Evolutionary conservation across 2,113 vertebrate genomes (phyloP).

Genomic region (Burhinus oedicnemus): DNA sequence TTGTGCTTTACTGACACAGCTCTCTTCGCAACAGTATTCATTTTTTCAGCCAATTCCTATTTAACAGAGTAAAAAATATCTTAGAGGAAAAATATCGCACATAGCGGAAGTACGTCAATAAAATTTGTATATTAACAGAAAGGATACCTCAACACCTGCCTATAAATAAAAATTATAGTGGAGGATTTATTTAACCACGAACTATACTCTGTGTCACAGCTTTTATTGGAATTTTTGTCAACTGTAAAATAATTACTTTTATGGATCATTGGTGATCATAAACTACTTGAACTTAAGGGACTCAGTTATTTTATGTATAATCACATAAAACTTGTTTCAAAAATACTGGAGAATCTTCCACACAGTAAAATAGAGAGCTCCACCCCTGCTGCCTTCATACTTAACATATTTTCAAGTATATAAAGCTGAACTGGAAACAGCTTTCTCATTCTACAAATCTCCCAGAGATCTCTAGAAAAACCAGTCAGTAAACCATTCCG

Average conservation of each 20-base stretch:
- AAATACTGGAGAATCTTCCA: not conserved
- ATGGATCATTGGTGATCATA: not conserved
- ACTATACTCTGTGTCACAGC: not conserved
- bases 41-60: slow-evolving; percentile 83
- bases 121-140: not conserved
- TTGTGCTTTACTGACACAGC: slow-evolving; percentile 77
- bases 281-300: not conserved
- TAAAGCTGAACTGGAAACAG: not conserved
- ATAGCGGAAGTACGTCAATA: not conserved
- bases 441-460: not conserved
- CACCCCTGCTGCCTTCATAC: not conserved
- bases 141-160: not conserved
- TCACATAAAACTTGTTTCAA: not conserved
- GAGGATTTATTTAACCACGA: not conserved
- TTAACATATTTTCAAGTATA: not conserved
- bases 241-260: not conserved
- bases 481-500: not conserved
- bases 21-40: slow-evolving; percentile 79
- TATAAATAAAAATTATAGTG: not conserved
- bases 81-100: not conserved
- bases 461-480: not conserved
- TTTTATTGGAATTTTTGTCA: not conserved
- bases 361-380: not conserved
- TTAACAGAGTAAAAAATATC: not conserved
- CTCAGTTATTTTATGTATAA: not conserved